These are phyloP conservation scores for Gerris lacustris DNA, from an alignment of 2,888 invertebrate species.

Conservation along the genomic window DNA sequence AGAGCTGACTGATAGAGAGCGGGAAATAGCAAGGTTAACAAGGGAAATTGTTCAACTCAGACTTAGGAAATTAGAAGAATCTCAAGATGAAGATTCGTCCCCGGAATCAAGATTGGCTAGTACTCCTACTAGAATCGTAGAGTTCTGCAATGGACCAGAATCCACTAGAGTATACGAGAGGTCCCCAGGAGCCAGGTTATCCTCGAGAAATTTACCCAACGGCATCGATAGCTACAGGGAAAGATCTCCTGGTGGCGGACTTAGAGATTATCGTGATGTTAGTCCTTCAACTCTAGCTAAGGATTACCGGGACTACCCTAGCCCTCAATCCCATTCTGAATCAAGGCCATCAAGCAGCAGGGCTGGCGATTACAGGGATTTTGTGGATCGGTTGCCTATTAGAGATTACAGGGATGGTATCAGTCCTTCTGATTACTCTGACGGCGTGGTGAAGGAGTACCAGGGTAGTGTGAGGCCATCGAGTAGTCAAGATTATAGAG, in stretches of 20 bases:
- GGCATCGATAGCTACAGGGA: background rate
- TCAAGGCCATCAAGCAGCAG: background rate
- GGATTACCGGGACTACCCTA: background rate
- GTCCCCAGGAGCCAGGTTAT: background rate
- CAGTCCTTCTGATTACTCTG: conserved; percentile 1
- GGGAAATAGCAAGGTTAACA: conserved; percentile 63
- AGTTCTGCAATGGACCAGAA: background rate
- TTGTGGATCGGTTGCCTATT: background rate
- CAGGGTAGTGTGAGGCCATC: background rate
- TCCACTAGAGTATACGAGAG: background rate
- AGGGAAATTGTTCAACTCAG: conserved; percentile 70
- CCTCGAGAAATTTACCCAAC: background rate
- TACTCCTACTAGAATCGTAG: background rate
- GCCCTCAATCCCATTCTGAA: background rate
- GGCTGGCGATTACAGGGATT: background rate
- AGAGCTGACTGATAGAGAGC: conserved; percentile 60
- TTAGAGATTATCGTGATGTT: background rate
- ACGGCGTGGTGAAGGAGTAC: background rate
- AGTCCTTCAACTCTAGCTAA: background rate
- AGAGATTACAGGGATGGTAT: background rate
- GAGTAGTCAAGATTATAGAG: background rate
- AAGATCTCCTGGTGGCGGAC: background rate
- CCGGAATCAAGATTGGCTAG: background rate
- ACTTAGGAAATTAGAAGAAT: conserved; percentile 51
- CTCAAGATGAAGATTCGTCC: conserved; percentile 11